phyloP scores from a whole-genome alignment of 2,113 vertebrate species.

The Ictalurus furcatus region DNA sequence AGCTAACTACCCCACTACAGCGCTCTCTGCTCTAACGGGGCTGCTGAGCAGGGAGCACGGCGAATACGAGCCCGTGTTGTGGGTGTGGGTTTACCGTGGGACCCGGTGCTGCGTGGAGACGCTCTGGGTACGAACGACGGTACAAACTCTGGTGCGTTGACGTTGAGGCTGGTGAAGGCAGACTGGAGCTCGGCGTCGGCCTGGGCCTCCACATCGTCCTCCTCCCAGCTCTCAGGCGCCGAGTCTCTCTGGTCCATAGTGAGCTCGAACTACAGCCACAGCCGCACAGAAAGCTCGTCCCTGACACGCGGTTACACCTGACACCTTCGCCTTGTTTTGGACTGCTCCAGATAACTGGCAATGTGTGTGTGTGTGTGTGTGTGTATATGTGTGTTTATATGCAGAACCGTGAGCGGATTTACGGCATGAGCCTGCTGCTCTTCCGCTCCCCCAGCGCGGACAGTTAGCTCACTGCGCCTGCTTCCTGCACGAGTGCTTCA shows the following conservation, averaged over 20 bases:
- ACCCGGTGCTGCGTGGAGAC: constrained; percentile 55
- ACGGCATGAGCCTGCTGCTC: constrained; percentile 23
- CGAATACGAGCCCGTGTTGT: background rate
- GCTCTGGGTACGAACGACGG: constrained; percentile 80
- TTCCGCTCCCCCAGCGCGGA: constrained; percentile 35
- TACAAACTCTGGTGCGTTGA: constrained; percentile 94
- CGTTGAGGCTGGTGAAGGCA: constrained; percentile 90
- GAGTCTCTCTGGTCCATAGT: constrained; percentile 86
- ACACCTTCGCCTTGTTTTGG: background rate
- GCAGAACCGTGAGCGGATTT: background rate
- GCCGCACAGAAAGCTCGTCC: constrained; percentile 9
- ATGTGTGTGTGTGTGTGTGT: background rate
- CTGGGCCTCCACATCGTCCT: constrained; percentile 88
- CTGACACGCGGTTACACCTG: constrained; percentile 20
- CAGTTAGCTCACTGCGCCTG: constrained; percentile 18
- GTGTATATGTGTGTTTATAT: background rate
- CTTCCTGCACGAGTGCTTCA: constrained; percentile 25
- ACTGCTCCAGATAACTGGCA: background rate
- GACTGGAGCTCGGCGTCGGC: constrained; percentile 78
- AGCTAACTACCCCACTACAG: background rate
- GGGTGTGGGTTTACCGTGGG: constrained; percentile 60
- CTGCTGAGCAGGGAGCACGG: background rate
- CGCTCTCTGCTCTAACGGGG: background rate
- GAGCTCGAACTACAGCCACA: constrained; percentile 30
- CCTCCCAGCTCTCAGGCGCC: constrained; percentile 98